These are phyloP conservation scores for Oikopleura dioica DNA, from an alignment of 23 tunicate species.

Conservation along the genomic window DNA sequence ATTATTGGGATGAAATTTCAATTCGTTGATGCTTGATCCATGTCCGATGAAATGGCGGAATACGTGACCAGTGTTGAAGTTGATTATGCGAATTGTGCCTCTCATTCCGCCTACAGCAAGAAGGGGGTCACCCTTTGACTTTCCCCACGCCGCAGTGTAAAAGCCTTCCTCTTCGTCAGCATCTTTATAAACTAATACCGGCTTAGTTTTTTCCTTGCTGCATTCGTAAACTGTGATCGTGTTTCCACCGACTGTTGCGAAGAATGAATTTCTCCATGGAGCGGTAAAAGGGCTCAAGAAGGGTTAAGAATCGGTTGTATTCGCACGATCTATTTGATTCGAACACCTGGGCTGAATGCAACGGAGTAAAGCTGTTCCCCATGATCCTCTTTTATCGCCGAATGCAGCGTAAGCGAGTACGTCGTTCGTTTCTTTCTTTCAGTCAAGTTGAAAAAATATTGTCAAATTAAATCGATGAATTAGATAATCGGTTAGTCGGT, in stretches of 20 bases:
- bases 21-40: conserved; percentile 62
- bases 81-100: conserved; percentile 52
- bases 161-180: conserved; percentile 21
- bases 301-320: no score
- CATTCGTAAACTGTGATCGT: conserved; percentile 81
- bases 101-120: conserved; percentile 54
- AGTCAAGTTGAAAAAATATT: no score
- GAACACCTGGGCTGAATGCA: conserved; percentile 40
- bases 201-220: conserved; percentile 30
- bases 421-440: no score
- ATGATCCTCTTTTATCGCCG: conserved; percentile 40
- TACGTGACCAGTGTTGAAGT: conserved; percentile 15
- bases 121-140: conserved; percentile 36
- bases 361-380: conserved; percentile 70
- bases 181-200: background rate
- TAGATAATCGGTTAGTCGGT: no score
- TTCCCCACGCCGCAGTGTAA: conserved; percentile 82
- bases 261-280: conserved; percentile 21
- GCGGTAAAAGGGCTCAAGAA: no score
- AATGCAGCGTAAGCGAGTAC: no score
- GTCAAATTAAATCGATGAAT: no score
- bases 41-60: conserved; percentile 27
- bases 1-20: conserved; percentile 55
- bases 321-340: no score
- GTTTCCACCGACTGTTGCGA: conserved; percentile 88